phyloP scores from a whole-genome alignment of 2,888 invertebrate genomes.

The Pristionchus japonicus region DNA sequence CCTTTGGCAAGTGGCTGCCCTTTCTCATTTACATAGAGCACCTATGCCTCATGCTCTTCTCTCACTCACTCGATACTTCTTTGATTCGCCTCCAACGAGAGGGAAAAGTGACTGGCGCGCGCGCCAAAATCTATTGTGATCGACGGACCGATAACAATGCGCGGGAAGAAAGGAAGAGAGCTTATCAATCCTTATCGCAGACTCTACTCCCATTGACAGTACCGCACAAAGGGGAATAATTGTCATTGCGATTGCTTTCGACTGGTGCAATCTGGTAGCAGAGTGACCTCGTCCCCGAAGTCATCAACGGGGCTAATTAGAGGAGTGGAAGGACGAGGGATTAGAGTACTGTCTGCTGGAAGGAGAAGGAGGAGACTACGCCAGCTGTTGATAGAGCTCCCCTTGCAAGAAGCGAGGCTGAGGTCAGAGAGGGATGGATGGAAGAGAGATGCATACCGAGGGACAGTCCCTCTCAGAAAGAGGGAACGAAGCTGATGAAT shows the following conservation, averaged over 20 bases:
- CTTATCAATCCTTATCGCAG: constrained; percentile 14
- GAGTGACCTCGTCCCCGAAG: constrained; percentile 26
- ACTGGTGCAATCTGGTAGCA: constrained; percentile 32
- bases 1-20: not conserved
- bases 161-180: constrained; percentile 1
- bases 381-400: constrained; percentile 12
- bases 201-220: not conserved
- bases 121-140: constrained; percentile 42
- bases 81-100: not conserved
- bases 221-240: constrained; percentile 7
- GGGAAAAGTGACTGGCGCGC: constrained; percentile 4
- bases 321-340: not conserved
- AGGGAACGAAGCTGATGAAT: constrained; percentile 31
- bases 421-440: not conserved
- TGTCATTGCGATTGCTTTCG: not conserved
- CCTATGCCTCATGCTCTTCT: no score
- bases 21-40: not conserved
- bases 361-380: no score
- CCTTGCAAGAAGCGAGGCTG: constrained; percentile 7
- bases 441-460: not conserved
- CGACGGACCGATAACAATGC: constrained; percentile 3
- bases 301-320: constrained; percentile 37
- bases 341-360: not conserved
- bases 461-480: not conserved
- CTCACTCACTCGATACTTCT: not conserved